Base-by-base conservation (phyloP, 2,113 vertebrate species). In the Acinonyx jubatus region DNA sequence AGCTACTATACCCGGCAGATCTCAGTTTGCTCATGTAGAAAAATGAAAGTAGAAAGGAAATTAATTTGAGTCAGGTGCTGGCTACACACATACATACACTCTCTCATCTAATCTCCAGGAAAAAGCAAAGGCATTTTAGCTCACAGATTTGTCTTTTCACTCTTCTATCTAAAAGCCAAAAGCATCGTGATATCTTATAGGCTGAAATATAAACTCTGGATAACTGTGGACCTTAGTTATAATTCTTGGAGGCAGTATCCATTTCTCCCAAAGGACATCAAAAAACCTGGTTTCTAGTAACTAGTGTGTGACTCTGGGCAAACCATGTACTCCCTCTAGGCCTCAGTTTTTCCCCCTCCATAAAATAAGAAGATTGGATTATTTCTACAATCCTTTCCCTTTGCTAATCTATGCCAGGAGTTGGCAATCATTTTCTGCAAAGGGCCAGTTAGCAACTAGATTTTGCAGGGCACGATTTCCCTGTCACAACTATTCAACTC, bases 281-380 rank as follows among this genome's bases (percentile, higher is more conserved):
- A 31, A 19, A 92, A 94, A 45, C 14, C 29, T 85, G 63, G 14
- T 69, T 91, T 96, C 55, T 52, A 65, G 19, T 52, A 92, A 86
- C 31, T 71, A 80, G 50, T 85, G 78, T 69, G 36, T 63, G 50
- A 94, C 15, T 90, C 91, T 96, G 73, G 33, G 68, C 5, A 85
- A 92, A 52, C 33, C 36, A n/a, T 73, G 50, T 52, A 50, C n/a
- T 71, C 48, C 16, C 21, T 79, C 8, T 48, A 38, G 38, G 61
- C 6, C 33, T 79, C 81, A 38, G 13, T 23, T 33, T 84, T 85
- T 87, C 29, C 16, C 27, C 27, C 36, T 87, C 25, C 25, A 41
- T 5, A 94, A 96, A 57, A 95, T 80, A 80, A 91, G 36, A 74
- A 11, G 31, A 84, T 69, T 48, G 8, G 15, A 55, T 89, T 97